Evolutionary conservation across 2,888 invertebrate genomes (phyloP), one percentile per base, ranked within the genome.

Genomic region (Uropetala carovei): DNA sequence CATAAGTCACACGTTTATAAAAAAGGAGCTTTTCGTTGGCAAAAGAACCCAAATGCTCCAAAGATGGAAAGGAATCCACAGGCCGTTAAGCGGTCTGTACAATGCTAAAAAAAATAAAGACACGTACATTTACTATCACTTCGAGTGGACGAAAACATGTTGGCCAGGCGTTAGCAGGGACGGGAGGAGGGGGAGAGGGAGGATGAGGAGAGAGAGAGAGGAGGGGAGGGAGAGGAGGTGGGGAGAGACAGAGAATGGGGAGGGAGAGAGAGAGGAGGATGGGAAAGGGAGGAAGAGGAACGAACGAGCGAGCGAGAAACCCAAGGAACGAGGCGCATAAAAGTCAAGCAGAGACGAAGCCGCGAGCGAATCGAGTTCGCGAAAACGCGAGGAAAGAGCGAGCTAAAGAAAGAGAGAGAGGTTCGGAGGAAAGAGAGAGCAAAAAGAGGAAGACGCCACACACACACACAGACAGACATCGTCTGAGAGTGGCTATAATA

Each of bases 401-500:
- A 43, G 11, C 68, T 16, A n/a, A 18, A 22, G n/a, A 18, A 68
- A 68, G 68, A 13, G 18, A 68, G n/a, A 10, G n/a, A 68, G 22
- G 22, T 68, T 68, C 68, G n/a, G 68, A 10, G 22, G 68, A 68
- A 68, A 68, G 68, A 68, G n/a, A 18, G 22, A 68, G 18, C n/a
- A 68, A 68, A 68, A 68, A 68, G 68, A 68, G 68, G 16, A 68
- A 64, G 64, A 68, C 68, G 68, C 68, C 68, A n/a, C 68, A 43
- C 43, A 43, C 43, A 43, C 43, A 68, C 75, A 43, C 43, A 43
- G 3, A 43, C 43, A 43, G 3, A 68, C 68, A 68, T 68, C 68
- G 68, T 64, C n/a, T n/a, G 64, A 68, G 75, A 75, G 75, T 75
- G 75, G 75, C 11, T 68, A 68, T 68, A 85, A 85, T 85, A 85